phyloP scores from a whole-genome alignment of 2,797 vertebrate species.

The Phoeniculus purpureus region DNA sequence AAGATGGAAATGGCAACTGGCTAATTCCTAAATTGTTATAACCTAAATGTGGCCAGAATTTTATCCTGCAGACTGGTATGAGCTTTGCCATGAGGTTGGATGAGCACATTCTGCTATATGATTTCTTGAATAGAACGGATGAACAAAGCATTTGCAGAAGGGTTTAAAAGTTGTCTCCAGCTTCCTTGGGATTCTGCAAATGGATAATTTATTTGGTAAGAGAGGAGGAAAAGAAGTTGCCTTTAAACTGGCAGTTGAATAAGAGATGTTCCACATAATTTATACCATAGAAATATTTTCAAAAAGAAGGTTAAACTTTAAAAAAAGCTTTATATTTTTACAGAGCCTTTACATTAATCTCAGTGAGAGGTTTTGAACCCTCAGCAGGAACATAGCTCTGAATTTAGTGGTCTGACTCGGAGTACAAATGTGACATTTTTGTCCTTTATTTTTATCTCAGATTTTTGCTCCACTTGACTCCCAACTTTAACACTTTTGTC shows the following conservation, averaged over 20 bases:
- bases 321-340: neutral
- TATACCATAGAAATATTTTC: neutral
- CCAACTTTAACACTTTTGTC: neutral
- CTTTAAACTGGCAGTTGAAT: neutral
- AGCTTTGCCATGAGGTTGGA: neutral
- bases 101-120: neutral
- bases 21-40: neutral
- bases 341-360: neutral
- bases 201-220: neutral
- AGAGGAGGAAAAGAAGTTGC: neutral
- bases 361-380: neutral
- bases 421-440: slow-evolving; percentile 25
- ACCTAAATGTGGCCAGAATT: neutral
- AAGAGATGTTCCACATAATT: neutral
- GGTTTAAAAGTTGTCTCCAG: neutral
- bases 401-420: neutral
- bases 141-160: neutral
- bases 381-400: neutral
- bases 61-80: neutral
- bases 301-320: neutral
- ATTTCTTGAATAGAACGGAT: neutral
- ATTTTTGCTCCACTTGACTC: neutral
- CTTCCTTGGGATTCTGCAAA: neutral
- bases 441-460: neutral
- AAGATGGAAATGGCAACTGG: neutral